Evolutionary conservation across 2,797 vertebrate genomes (phyloP), one percentile per base, ranked within the genome.

Genomic region (Sebastes kiyomatsui): DNA sequence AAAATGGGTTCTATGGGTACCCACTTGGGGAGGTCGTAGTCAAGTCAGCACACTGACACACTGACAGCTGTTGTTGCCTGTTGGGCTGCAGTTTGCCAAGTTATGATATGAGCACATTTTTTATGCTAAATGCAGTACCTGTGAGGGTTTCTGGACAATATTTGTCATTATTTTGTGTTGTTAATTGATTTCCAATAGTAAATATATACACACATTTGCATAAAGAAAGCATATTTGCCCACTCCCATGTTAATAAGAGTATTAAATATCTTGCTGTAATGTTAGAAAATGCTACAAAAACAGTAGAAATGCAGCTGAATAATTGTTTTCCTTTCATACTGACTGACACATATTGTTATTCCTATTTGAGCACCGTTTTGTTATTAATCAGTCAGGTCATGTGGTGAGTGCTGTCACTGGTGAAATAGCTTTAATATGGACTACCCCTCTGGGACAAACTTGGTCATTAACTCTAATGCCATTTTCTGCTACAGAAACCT

Each of bases 401-500:
- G 85, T 91, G 92, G 85, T 86, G 90, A 91, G 86, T 70, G 90
- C 94, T 95, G 95, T 95, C 95, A 91, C 68, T 81, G 91, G 81
- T 91, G 92, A 82, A 94, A 93, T 94, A 91, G 92, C 91, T 92
- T 94, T 93, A 94, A 94, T 93, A 95, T 95, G 91, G 94, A 95
- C 92, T 87, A 72, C 88, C 87, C 96, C 94, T 93, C 81, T 91
- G 96, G 94, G 95, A 95, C 87, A 60, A 85, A 88, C 85, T 88
- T 88, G 92, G 94, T 95, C 95, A 96, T 96, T 96, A 96, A 95
- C 93, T 95, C 93, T 95, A 94, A 95, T 95, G 92, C 94, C 94
- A 94, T 96, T 96, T 95, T 95, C 95, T 94, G 93, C 94, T 83
- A 75, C 72, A 88, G 90, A 85, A 92, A 84, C 89, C 90, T 79